These are phyloP conservation scores for Mormyrus iriodes DNA, from an alignment of 2,113 vertebrate genomes.

Conservation along the genomic window DNA sequence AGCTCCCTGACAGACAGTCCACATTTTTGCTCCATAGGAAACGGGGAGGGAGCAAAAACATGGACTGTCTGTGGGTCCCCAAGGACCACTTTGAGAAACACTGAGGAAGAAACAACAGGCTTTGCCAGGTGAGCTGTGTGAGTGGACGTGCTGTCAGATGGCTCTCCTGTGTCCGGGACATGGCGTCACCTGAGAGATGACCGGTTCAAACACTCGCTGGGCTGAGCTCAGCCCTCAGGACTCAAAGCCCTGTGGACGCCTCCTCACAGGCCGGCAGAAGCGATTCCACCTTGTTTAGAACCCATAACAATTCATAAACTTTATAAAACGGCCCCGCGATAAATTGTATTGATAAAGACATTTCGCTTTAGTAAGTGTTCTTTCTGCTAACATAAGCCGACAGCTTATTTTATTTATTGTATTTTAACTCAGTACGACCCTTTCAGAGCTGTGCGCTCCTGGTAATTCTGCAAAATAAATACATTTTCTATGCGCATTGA, in stretches of 20 bases:
- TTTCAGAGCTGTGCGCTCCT: not conserved
- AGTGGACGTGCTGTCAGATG: not conserved
- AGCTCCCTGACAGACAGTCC: too few species aligned
- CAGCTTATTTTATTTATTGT: not conserved
- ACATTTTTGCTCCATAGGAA: too few species aligned
- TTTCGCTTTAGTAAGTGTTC: not conserved
- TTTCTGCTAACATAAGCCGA: not conserved
- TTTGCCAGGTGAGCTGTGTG: not conserved
- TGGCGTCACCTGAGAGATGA: not conserved
- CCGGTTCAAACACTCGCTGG: not conserved
- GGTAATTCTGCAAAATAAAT: not conserved
- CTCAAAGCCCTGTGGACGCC: not conserved
- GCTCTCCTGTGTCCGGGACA: not conserved
- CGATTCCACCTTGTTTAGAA: not conserved
- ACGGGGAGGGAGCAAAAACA: too few species aligned
- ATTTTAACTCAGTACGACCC: not conserved
- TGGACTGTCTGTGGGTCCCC: too few species aligned
- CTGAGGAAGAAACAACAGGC: too few species aligned
- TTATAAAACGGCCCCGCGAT: not conserved
- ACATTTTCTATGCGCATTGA: not conserved
- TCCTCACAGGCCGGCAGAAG: not conserved
- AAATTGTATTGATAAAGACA: not conserved
- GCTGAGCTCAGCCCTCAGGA: not conserved
- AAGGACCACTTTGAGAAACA: too few species aligned
- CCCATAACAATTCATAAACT: not conserved